Percentiles rank a stretch among this genome's conserved stretches.
Evolutionary conservation across 2,113 vertebrate species (phyloP).

Genomic region (Puntigrus tetrazona): DNA sequence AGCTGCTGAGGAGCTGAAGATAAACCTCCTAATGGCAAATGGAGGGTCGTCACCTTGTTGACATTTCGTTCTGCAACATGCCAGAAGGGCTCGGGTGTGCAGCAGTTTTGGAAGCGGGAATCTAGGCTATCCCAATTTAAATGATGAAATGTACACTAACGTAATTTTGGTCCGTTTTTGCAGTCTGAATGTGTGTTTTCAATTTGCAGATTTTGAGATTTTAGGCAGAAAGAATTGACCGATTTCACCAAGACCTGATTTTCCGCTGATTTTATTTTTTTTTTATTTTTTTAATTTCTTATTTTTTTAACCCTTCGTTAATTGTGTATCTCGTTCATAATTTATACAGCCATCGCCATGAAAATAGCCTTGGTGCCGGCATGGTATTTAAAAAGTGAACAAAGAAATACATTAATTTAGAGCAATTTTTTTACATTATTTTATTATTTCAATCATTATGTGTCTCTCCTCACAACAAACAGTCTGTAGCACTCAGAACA

Average conservation of each 20-base stretch:
- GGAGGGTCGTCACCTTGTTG: conserved; percentile 39
- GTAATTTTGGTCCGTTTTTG: background rate
- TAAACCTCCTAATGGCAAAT: conserved; percentile 45
- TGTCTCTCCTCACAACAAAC: background rate
- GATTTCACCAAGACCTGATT: background rate
- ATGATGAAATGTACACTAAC: background rate
- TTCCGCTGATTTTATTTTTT: background rate
- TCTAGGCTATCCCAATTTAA: background rate
- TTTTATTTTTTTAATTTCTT: too few species aligned
- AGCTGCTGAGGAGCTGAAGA: conserved; percentile 36
- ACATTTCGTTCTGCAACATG: conserved; percentile 21
- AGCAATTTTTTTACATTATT: too few species aligned
- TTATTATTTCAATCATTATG: too few species aligned
- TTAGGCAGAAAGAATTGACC: background rate
- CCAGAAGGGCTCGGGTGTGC: background rate
- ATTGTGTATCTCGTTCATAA: too few species aligned
- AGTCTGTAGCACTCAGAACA: background rate
- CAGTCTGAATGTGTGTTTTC: background rate
- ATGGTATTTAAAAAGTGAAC: too few species aligned
- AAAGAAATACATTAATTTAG: too few species aligned
- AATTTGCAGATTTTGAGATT: background rate
- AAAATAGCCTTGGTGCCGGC: too few species aligned
- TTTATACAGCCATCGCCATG: too few species aligned
- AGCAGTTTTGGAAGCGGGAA: background rate
- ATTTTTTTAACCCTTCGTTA: too few species aligned